Evolutionary conservation across 2,113 vertebrate genomes (phyloP).

Genomic region (Aleadryas rufinucha): DNA sequence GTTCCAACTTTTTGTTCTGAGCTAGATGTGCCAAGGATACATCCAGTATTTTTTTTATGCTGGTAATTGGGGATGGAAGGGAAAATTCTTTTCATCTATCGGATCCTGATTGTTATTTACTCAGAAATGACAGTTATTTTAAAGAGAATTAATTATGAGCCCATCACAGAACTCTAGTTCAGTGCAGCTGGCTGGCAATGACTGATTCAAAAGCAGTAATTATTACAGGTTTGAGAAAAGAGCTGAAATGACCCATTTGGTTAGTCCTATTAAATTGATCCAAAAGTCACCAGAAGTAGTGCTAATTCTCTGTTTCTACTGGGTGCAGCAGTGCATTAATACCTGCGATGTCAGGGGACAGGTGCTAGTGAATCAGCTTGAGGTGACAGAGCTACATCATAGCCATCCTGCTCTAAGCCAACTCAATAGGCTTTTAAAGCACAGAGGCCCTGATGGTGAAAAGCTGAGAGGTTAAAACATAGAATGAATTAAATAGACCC

Average conservation of each 20-base stretch:
- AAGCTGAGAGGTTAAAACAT: background rate
- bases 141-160: background rate
- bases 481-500: background rate
- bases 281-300: slow-evolving; percentile 35
- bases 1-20: slow-evolving; percentile 9
- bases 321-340: background rate
- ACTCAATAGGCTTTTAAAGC: background rate
- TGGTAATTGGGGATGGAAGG: background rate
- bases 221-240: slow-evolving; percentile 52
- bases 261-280: slow-evolving; percentile 47
- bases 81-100: background rate
- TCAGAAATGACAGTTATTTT: slow-evolving; percentile 3
- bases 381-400: background rate
- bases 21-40: background rate
- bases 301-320: background rate
- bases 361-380: background rate
- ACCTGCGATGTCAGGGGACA: background rate
- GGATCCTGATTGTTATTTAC: background rate
- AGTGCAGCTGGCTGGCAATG: background rate
- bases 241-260: slow-evolving; percentile 64
- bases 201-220: slow-evolving; percentile 39
- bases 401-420: background rate
- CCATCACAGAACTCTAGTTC: background rate
- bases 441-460: background rate
- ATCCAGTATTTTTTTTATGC: background rate